A percentile compares a stretch with the other conserved stretches of the same genome.
Evolutionary conservation across 2,888 invertebrate genomes (phyloP).

Genomic region (Luffia ferchaultella): DNA sequence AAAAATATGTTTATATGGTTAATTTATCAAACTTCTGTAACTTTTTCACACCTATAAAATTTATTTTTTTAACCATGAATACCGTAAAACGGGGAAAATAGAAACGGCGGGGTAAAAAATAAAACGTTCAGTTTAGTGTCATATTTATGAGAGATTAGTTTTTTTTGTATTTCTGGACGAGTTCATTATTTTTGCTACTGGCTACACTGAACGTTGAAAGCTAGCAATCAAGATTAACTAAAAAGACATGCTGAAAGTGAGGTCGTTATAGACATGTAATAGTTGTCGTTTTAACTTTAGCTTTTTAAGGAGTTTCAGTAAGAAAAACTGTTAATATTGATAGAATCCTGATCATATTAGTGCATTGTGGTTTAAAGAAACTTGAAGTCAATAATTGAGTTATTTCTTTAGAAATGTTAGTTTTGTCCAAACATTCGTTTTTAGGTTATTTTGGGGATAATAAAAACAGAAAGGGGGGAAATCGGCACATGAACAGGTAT

Average conservation of each 20-base stretch:
- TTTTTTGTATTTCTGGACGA: background rate
- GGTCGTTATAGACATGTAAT: slow-evolving; percentile 1
- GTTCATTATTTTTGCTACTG: slow-evolving; percentile 3
- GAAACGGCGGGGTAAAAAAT: background rate
- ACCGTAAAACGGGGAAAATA: background rate
- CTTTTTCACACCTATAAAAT: too few species aligned
- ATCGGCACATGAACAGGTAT: too few species aligned
- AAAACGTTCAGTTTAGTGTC: background rate
- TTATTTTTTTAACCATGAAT: too few species aligned
- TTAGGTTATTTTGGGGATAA: too few species aligned
- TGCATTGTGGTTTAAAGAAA: background rate
- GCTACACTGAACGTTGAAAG: slow-evolving; percentile 3
- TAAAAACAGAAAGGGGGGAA: too few species aligned
- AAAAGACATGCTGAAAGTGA: slow-evolving; percentile 3
- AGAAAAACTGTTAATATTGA: slow-evolving; percentile 2
- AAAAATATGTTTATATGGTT: too few species aligned
- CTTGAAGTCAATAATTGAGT: background rate
- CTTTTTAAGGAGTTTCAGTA: slow-evolving; percentile 3
- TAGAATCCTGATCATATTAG: slow-evolving; percentile 2
- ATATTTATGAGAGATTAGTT: background rate
- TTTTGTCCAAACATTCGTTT: too few species aligned
- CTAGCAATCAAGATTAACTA: slow-evolving; percentile 2
- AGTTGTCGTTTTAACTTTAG: slow-evolving; percentile 1
- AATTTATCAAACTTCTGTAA: too few species aligned
- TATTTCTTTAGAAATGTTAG: too few species aligned